Base-by-base conservation (phyloP, 2,797 vertebrate species). In the Lacerta agilis region DNA sequence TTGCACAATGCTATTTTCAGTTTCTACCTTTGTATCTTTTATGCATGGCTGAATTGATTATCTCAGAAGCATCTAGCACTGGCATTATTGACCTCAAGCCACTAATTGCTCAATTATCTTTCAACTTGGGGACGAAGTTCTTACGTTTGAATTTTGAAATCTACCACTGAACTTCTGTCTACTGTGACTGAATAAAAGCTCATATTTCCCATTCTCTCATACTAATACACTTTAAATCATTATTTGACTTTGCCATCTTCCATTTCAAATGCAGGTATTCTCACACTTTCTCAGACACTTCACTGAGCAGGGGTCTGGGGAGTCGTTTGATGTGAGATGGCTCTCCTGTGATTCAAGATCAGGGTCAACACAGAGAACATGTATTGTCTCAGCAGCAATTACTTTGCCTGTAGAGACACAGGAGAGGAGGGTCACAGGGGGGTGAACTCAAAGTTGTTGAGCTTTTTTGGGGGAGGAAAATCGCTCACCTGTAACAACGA, bases 71-170 rank as follows among this genome's bases (percentile, higher is more conserved):
- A 89, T 90, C 86, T 90, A 92, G 94, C 92, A 90, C 91, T 96
- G 95, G 94, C 93, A 95, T 95, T 93, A 96, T 95, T 96, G 95
- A 96, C 95, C 95, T 92, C 79, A 87, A 27, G 88, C 95, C 87
- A 76, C 89, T 96, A 96, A 96, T 95, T 95, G 94, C 94, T 94
- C 95, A 95, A 96, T 96, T 96, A 96, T 95, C 94, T 95, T 95
- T 95, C 95, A 94, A 93, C 93, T 95, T 89, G 87, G 92, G 92
- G 91, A 92, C 94, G 89, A 95, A 95, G 90, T 92, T 95, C 94
- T 93, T 94, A 94, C 88, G 94, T 85, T 93, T 95, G 92, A 95
- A 93, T 95, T 91, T 92, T 85, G 55, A 95, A 85, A 94, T 90
- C 90, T 89, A 81, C 76, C 66, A 84, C 87, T 95, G 92, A 94